A percentile compares a stretch with the other conserved stretches of the same genome.
Conservation (phyloP, 1,140 invertebrate species). For the Cryptotermes secundus region DNA sequence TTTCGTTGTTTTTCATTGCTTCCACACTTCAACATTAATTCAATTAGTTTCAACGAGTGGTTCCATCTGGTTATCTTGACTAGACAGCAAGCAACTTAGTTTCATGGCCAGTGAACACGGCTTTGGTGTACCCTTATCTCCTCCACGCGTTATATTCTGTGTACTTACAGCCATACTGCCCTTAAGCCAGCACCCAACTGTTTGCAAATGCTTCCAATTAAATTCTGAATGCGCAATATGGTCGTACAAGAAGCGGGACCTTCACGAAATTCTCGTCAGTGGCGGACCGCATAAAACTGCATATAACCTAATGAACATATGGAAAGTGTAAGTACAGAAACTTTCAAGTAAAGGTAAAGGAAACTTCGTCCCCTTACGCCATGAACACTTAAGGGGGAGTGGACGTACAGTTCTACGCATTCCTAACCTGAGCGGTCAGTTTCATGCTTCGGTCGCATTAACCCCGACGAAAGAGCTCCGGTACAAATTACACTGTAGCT, state of each 20-base stretch:
- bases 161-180: neutral
- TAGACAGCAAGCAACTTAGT: neutral
- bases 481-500: no score
- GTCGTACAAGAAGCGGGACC: neutral
- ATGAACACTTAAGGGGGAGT: no score
- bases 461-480: no score
- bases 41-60: constrained; percentile 12
- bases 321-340: no score
- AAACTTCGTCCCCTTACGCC: no score
- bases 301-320: no score
- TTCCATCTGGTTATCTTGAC: constrained; percentile 15
- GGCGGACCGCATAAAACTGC: neutral
- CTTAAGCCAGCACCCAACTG: neutral
- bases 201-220: constrained; percentile 1
- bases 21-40: neutral
- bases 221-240: constrained; percentile 3
- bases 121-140: constrained; percentile 8
- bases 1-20: neutral
- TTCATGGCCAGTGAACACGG: neutral
- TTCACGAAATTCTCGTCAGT: neutral
- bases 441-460: no score
- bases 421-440: no score
- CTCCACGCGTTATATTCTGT: neutral
- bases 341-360: no score
- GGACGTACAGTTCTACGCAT: no score